Base-by-base conservation (phyloP, 2,113 vertebrate species). In the Oophaga pumilio region DNA sequence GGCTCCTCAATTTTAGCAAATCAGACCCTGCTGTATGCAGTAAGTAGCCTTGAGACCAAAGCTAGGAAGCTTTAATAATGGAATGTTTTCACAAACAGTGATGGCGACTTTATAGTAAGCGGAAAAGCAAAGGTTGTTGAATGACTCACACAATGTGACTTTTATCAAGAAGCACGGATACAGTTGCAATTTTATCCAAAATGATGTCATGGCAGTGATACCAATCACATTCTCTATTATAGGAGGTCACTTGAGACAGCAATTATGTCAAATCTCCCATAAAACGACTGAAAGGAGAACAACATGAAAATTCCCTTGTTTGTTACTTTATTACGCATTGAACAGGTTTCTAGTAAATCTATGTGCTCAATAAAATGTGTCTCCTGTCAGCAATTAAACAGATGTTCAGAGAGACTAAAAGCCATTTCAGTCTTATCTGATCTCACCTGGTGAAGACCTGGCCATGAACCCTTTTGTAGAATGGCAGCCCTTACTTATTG, bases 391-490 rank as follows among this genome's bases (percentile, higher is more conserved):
- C 71, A 52, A 84, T 84, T 88, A 71, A 88, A 88, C 68, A 89
- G 78, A 81, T 76, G 76, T 76, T 84, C 49, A 66, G 80, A 76
- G 57, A 52, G 59, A 83, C 71, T 84, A 88, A 86, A 82, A 60
- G 66, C 71, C 79, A 82, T 85, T 84, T 82, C 28, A 78, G 13
- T 14, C 80, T 86, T 85, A 82, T 76, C 87, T 83, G 73, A 76
- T 86, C 59, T 76, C 78, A 78, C 56, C 84, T 82, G 87, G 69
- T 78, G 83, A 85, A 83, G 84, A 86, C 84, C 79, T 82, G 83
- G 66, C 87, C 89, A 66, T 89, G 86, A 88, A 89, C 86, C 52
- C 82, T 88, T 53, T 84, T 71, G 66, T 73, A 20, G 76, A 59
- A n/a, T 20, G 50, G 9, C 9, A 66, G 56, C 43, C 13, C 64